Conservation (phyloP, 2,113 vertebrate genomes). For the Coptodon rendalli region DNA sequence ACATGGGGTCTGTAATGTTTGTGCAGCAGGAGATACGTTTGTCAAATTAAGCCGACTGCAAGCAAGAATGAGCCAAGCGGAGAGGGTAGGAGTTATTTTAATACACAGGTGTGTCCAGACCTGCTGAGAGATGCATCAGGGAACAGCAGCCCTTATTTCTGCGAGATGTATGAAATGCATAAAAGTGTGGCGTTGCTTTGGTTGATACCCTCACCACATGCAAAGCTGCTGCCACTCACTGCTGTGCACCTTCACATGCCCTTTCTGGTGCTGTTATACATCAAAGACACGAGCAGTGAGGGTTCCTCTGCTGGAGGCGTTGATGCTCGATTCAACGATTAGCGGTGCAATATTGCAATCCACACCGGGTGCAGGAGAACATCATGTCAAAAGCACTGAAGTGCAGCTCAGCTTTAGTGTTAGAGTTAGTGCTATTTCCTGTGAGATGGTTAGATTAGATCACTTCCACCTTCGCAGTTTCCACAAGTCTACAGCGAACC, state of each 20-base stretch:
- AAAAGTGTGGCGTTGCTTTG: not conserved
- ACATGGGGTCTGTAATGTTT: not conserved
- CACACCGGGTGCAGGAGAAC: not conserved
- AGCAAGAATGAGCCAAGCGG: not conserved
- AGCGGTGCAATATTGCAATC: constrained; percentile 2
- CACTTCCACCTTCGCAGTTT: not conserved
- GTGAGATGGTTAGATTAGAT: not conserved
- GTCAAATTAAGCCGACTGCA: not conserved
- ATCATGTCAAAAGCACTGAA: not conserved
- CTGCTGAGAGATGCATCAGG: not conserved
- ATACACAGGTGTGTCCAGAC: not conserved
- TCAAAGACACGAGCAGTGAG: constrained; percentile 68
- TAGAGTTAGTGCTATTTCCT: not conserved
- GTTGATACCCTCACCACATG: not conserved
- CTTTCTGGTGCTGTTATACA: constrained; percentile 79
- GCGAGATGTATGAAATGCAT: not conserved
- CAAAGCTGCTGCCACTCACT: not conserved
- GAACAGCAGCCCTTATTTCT: not conserved
- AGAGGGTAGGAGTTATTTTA: not conserved
- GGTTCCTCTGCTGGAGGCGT: constrained; percentile 77
- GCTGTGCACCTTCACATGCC: not conserved
- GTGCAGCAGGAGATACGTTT: not conserved
- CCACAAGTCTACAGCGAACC: not conserved
- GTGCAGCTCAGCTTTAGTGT: not conserved
- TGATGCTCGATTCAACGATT: not conserved